phyloP scores from a whole-genome alignment of 2,888 invertebrate genomes.

The Dichetophora obliterata region DNA sequence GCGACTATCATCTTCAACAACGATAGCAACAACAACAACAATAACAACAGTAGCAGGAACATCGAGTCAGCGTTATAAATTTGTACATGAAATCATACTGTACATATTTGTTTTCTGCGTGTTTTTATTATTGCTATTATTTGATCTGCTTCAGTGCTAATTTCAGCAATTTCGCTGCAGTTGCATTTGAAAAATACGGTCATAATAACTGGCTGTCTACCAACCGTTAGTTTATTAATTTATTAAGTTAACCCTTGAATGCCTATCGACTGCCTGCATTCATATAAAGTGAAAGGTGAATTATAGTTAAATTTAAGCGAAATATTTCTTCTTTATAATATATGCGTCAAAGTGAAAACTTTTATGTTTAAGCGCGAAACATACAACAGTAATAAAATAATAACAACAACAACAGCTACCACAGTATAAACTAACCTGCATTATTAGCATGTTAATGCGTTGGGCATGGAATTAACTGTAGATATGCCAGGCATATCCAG shows the following conservation, averaged over 20 bases:
- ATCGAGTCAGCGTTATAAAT: neutral
- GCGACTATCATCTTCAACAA: constrained; percentile 12
- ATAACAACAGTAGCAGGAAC: neutral
- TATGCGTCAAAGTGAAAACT: constrained; percentile 34
- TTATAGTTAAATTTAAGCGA: neutral
- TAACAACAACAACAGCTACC: neutral
- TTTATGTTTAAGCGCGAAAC: neutral
- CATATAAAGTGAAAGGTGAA: constrained; percentile 30
- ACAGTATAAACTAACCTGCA: constrained; percentile 1
- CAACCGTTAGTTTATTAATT: neutral
- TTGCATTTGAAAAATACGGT: neutral
- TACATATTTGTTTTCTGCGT: neutral
- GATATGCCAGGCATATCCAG: neutral
- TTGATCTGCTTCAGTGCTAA: constrained; percentile 18
- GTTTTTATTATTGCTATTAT: neutral
- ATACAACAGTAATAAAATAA: constrained; percentile 2
- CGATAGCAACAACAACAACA: neutral
- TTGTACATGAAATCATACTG: neutral
- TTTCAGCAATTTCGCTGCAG: neutral
- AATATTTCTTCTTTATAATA: neutral
- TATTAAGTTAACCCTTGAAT: neutral
- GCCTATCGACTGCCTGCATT: neutral
- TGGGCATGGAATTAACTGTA: constrained; percentile 1
- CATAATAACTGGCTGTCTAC: neutral
- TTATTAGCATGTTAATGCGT: constrained; percentile 16